Base-by-base conservation (phyloP, 1,140 invertebrate species). In the Pantala flavescens region DNA sequence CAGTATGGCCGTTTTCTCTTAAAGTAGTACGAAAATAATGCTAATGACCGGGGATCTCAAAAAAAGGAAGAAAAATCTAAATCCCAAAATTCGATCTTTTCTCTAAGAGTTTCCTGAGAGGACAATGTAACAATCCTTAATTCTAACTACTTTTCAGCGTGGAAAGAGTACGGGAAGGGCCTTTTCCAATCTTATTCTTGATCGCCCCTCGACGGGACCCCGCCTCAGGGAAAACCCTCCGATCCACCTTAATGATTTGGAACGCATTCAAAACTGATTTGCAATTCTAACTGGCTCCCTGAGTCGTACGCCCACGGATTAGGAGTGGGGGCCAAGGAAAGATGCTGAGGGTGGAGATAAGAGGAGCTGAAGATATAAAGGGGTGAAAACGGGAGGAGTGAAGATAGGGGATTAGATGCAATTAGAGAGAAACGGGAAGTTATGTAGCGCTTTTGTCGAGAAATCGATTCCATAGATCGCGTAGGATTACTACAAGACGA, bases 261-360 rank as follows among this genome's bases (percentile, higher is more conserved):
- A 63, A 63, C 49, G 49, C 49, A 63, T 63, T 63, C 49, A 63
- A 63, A 63, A 63, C 49, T 63, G 49, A 63, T 63, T 63, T 63
- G 49, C 49, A 63, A 63, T 63, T 63, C 49, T 63, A 63, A 63
- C 49, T 21, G 49, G 49, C 49, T 63, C n/a, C 49, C 49, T 21
- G 14, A 63, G 49, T 63, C 49, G 49, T 63, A 63, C 49, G 49
- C 49, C 49, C 49, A 63, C 49, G 49, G 49, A 63, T 63, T 63
- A 63, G n/a, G 16, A 19, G 49, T 7, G 49, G 14, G n/a, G 49
- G 49, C n/a, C n/a, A 63, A 63, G 49, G 49, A 21, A 63, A 63
- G 49, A 63, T 63, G 49, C n/a, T 63, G 49, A 21, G 49, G 49
- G 49, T 21, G 16, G 49, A 63, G 49, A 63, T 63, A 63, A 63